Conservation (phyloP, 2,888 invertebrate species). For the Pandemis corylana region DNA sequence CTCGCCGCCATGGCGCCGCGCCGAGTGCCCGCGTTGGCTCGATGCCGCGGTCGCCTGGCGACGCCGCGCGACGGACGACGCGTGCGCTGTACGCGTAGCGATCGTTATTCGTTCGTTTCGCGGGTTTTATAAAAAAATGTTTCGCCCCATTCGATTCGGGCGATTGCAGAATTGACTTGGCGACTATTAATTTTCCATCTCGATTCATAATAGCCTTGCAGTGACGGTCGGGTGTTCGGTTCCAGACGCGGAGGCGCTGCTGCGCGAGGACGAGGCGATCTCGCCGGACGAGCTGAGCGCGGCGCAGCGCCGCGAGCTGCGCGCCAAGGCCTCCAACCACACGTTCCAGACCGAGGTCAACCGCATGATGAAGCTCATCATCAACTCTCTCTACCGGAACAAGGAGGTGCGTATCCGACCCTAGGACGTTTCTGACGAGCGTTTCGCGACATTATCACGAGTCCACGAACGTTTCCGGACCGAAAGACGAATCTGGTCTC, state of each 20-base stretch:
- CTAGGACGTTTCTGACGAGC: too few relatives aligned
- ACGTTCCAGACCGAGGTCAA: conserved; percentile 99
- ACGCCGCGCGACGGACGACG: not conserved
- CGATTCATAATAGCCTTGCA: not conserved
- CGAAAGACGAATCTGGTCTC: too few relatives aligned
- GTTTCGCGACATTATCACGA: too few relatives aligned
- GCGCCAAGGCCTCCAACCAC: conserved; percentile 94
- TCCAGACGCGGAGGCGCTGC: conserved; percentile 94
- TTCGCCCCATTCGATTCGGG: too few relatives aligned
- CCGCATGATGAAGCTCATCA: conserved; percentile 99
- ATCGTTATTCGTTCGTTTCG: too few relatives aligned
- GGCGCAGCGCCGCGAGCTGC: conserved; percentile 95
- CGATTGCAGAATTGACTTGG: too few relatives aligned
- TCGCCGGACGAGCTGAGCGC: conserved; percentile 97
- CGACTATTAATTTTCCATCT: too few relatives aligned
- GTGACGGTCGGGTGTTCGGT: not conserved
- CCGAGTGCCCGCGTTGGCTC: conserved; percentile 6
- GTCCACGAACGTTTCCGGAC: too few relatives aligned
- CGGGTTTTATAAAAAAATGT: too few relatives aligned
- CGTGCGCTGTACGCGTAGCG: conserved; percentile 9
- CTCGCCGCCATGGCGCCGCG: conserved; percentile 39
- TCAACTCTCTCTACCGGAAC: conserved; percentile 99
- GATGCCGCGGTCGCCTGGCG: conserved; percentile 15
- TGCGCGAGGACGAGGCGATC: conserved; percentile 98
- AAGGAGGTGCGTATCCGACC: conserved; percentile 89